A percentile compares a stretch with the other conserved stretches of the same genome.
These are phyloP conservation scores for Atrina japonica DNA, from an alignment of 2,888 invertebrate genomes.

Conservation along the genomic window DNA sequence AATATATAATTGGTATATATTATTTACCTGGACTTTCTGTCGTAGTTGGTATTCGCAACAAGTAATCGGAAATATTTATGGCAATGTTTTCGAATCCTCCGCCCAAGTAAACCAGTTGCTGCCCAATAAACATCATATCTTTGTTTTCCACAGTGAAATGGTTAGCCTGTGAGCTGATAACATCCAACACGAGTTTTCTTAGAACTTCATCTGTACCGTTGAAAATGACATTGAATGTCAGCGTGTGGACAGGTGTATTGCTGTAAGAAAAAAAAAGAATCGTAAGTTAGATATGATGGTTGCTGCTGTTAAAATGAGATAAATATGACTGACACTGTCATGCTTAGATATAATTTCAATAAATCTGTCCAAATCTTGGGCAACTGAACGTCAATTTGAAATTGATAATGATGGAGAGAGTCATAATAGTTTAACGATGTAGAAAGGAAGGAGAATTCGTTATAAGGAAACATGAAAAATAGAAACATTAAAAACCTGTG, in stretches of 20 bases:
- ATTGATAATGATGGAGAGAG: too few relatives aligned
- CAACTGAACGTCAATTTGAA: too few relatives aligned
- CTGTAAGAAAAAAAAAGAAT: constrained; percentile 15
- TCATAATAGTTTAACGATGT: too few relatives aligned
- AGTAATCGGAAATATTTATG: constrained; percentile 62
- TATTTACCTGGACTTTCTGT: constrained; percentile 52
- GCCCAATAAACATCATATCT: constrained; percentile 46
- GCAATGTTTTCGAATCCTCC: constrained; percentile 49
- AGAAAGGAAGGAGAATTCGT: too few relatives aligned
- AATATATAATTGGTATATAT: neutral
- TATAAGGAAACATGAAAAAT: too few relatives aligned
- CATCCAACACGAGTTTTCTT: constrained; percentile 17
- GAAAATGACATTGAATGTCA: constrained; percentile 62
- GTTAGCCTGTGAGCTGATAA: constrained; percentile 31
- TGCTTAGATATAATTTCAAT: too few relatives aligned
- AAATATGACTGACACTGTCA: too few relatives aligned
- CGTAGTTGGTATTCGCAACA: constrained; percentile 47
- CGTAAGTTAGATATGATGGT: too few relatives aligned
- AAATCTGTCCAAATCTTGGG: too few relatives aligned
- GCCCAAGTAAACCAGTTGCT: constrained; percentile 37
- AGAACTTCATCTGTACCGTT: constrained; percentile 51
- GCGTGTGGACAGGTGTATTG: constrained; percentile 50
- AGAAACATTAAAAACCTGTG: too few relatives aligned
- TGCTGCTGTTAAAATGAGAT: neutral
- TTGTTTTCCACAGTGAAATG: constrained; percentile 34